Base-by-base conservation (phyloP, 2,113 vertebrate species). In the Aphyosemion australe region DNA sequence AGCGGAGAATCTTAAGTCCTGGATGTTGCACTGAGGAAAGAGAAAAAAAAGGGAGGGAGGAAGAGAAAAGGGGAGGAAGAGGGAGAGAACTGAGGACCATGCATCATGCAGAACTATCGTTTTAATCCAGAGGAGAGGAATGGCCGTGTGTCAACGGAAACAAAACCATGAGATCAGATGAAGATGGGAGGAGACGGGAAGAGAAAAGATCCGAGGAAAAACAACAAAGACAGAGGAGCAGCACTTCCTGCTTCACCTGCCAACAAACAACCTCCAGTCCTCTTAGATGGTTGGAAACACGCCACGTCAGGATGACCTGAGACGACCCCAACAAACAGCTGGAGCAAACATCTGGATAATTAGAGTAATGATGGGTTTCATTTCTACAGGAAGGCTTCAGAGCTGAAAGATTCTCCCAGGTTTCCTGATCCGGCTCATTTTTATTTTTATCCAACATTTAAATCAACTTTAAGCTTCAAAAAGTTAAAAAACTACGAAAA, bases 1-100 rank as follows among this genome's bases (percentile, higher is more conserved):
- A 96, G 91, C 94, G 95, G 83, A 96, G 94, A 90, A 96, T 95
- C 95, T 95, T 97, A 94, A 92, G 94, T 89, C 95, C 95, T 61
- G 94, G 95, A 89, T 95, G 94, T 92, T 96, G 95, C 92, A 97
- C 95, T 97, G 90, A 69, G 84, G 84, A 92, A 76, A 93, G 89
- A 94, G n/a, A 61, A 48, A 37, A 26, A 2, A 49, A 87, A 91
- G 83, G 75, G 89, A 49, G 80, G 85, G 87, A 69, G 85, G 46
- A 34, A 46, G 47, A 81, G 34, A 37, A 37, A 37, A 37, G 34
- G 34, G 34, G 7, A 37, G 77, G 76, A 65, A 80, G 81, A 86
- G 65, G 79, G 75, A 90, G 84, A 91, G 77, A 90, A 81, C 82
- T 87, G 88, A 89, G 84, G 89, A 89, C 46, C 92, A 93, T 93